Base-by-base conservation (phyloP, 2,113 vertebrate species). In the Mystacornis crossleyi region DNA sequence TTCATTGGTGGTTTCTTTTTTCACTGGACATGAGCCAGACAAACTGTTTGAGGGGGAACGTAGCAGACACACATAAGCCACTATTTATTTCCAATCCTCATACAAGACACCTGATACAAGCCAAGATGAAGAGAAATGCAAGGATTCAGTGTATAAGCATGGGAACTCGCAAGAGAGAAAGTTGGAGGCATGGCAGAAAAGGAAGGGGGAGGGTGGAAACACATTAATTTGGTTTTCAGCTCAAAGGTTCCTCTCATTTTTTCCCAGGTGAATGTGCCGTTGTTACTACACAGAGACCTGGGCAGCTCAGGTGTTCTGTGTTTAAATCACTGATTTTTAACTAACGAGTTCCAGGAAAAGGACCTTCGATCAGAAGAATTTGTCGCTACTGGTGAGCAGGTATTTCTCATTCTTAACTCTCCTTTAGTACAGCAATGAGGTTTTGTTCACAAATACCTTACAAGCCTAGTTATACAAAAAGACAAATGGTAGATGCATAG, bases 31-130 rank as follows among this genome's bases (percentile, higher is more conserved):
- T 60, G 31, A 96, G 97, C 94, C 97, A 98, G 81, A 84, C 48
- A 72, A 70, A 72, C 65, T 96, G 55, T 81, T 89, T 55, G 80
- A 87, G 78, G 89, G 89, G 83, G 85, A 79, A 90, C 95, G 64
- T 26, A 88, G 48, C 55, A 96, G 86, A 66, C 75, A 79, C 75
- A 98, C 95, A 94, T 81, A 94, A 89, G 81, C 74, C 92, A 86
- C 73, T 96, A 89, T 97, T 97, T 97, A 94, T 96, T 96, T 82
- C 57, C 71, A 80, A 1, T 90, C 72, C 91, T 97, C 96, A 85
- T 89, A 80, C 83, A 79, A 82, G 97, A 97, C 73, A 98, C 84
- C 90, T 84, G 95, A 98, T 98, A 98, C 92, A 81, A 79, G 71
- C 58, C 81, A 73, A 95, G 94, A 90, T 66, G 81, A 67, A 95